These are phyloP conservation scores for Hemicordylus capensis DNA, from an alignment of 2,113 vertebrate genomes.

Conservation along the genomic window DNA sequence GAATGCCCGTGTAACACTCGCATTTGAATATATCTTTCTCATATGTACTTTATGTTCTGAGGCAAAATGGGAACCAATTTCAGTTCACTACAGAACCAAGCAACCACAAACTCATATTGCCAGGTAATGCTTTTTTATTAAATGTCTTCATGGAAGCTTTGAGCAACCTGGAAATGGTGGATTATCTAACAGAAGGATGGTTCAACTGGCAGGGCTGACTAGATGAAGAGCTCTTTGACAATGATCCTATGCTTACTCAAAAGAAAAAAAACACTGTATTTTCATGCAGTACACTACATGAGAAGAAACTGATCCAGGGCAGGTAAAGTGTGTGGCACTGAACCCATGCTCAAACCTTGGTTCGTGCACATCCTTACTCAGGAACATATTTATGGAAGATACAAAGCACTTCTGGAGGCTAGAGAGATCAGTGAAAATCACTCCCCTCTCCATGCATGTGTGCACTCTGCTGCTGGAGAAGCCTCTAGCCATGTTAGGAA, in stretches of 20 bases:
- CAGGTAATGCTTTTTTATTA: not conserved
- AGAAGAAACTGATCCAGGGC: not conserved
- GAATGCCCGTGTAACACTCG: not conserved
- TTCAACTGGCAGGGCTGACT: not conserved
- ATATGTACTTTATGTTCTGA: not conserved
- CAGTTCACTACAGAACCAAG: not conserved
- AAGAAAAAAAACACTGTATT: not conserved
- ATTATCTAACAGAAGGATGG: not conserved
- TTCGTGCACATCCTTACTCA: too few species aligned
- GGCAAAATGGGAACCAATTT: slow-evolving; percentile 2
- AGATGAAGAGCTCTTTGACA: not conserved
- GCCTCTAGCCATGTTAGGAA: too few species aligned
- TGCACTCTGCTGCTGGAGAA: too few species aligned
- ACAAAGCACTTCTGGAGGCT: too few species aligned
- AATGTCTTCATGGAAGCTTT: not conserved
- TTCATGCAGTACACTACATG: not conserved
- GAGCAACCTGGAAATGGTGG: not conserved
- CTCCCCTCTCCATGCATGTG: too few species aligned
- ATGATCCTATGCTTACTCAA: not conserved
- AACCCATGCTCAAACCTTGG: too few species aligned
- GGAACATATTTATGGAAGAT: too few species aligned
- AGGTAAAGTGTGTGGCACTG: too few species aligned
- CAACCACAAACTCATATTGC: not conserved
- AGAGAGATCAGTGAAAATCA: too few species aligned
- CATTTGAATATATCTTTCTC: not conserved